Evolutionary conservation across 2,797 vertebrate species (phyloP), one percentile per base, ranked within the genome.

Genomic region (Erethizon dorsatum): DNA sequence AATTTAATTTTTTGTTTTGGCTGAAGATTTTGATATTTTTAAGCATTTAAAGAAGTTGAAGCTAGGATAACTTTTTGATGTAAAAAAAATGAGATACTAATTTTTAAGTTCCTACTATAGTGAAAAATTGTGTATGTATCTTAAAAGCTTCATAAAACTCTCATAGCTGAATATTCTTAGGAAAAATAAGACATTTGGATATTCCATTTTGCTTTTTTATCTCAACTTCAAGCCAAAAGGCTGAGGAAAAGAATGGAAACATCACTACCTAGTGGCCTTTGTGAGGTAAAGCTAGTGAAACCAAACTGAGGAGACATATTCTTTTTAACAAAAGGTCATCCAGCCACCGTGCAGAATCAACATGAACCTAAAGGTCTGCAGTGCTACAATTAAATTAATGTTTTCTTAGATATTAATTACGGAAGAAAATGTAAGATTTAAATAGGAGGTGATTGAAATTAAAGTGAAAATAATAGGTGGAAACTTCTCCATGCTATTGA

Each of bases 231-330:
- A 54, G 41, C 71, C 7, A 12, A 41, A 9, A 9, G 0, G 4
- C 8, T 12, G 24, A 96, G 59, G 83, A 88, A 93, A 91, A 52
- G 63, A 93, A 28, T 90, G 80, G 61, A 87, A 85, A 84, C 94
- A 94, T 59, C 97, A 91, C 98, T 98, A 98, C 80, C 98, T 99
- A 97, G 95, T 97, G 98, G 96, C 94, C 95, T 91, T 18, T 3
- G 45, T 50, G 26, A 45, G 69, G 54, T 71, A 93, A 78, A 90
- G 11, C 54, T 94, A 93, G 67, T 56, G 20, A 94, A 94, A 94
- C 12, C 31, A 82, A 86, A 91, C 59, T 77, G 77, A 78, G 45
- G 80, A 88, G 93, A 88, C 56, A 47, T 75, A 84, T 78, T 89
- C 37, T 54, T 82, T 88, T 73, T 65, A 24, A 24, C 22, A 78